Base-by-base conservation (phyloP, 2,797 vertebrate genomes). In the Anas georgica region DNA sequence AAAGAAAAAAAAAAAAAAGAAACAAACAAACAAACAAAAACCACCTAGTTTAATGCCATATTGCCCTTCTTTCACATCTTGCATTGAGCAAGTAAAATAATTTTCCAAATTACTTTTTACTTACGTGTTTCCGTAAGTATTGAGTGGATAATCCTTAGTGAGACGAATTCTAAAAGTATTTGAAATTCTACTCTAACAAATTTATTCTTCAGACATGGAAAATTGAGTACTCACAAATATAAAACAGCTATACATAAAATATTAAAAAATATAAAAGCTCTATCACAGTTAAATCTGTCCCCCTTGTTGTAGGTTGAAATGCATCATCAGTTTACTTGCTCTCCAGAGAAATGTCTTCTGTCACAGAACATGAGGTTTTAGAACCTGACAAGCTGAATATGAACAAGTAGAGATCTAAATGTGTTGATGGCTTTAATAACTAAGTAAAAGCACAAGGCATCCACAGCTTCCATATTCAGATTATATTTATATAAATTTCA, bases 391-490 rank as follows among this genome's bases (percentile, higher is more conserved):
- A 45, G 12, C 10, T 79, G 50, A 2, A 6, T 26, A 9, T 54
- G 16, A 69, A 50, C 31, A 70, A 50, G 17, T 35, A 37, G 29
- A 83, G 22, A 67, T 43, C 50, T 72, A 56, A 75, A 55, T 35
- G 35, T n/a, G 17, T 43, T 58, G 18, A 2, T 83, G 43, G n/a
- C 22, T 72, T 79, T 11, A 33, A 41, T 15, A 31, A 17, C 17
- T 54, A 66, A 33, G 9, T 41, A 50, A 75, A 90, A 83, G 18
- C 25, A 25, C 2, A 1, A 28, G 22, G 9, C 45, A 64, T 68
- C 48, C 31, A 33, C 25, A 50, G 5, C 10, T 35, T 35, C 7
- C 0, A 1, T 54, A 28, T 6, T 83, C 37, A 10, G 23, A 50
- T 52, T 4, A 0, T 70, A 39, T 78, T 69, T 67, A 31, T 64